phyloP scores from a whole-genome alignment of 35 echinoderm and acorn worm genomes.

The Acanthaster planci region DNA sequence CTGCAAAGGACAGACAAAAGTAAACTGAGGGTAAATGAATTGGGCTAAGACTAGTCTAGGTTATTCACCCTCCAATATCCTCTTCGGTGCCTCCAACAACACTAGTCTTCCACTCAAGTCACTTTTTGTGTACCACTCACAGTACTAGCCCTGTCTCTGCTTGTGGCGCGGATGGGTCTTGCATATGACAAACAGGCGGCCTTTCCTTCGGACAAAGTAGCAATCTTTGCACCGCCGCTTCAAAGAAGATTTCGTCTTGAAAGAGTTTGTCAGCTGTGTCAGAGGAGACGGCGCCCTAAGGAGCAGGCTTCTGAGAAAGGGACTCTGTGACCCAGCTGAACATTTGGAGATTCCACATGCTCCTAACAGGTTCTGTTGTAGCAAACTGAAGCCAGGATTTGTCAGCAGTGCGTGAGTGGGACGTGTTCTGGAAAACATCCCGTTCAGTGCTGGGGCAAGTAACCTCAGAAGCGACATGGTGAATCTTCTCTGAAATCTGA shows the following conservation, averaged over 20 bases:
- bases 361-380: background rate
- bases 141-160: conserved; percentile 39
- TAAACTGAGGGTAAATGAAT: no score
- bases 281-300: background rate
- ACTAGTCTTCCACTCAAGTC: no score
- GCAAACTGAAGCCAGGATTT: background rate
- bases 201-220: conserved; percentile 28
- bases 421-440: background rate
- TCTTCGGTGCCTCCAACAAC: no score
- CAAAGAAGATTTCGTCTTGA: conserved; percentile 38
- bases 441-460: background rate
- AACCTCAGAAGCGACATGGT: background rate
- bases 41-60: no score
- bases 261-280: conserved; percentile 11
- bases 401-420: background rate
- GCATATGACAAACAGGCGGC: conserved; percentile 34
- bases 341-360: background rate
- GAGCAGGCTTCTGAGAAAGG: background rate
- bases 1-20: no score
- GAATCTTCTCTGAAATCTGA: background rate
- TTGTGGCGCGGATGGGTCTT: conserved; percentile 54
- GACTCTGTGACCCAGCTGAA: background rate
- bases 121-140: no score
- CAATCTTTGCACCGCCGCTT: conserved; percentile 50
- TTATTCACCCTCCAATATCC: no score